A percentile compares a stretch with the other conserved stretches of the same genome.
Conservation (phyloP, 2,797 vertebrate species). For the Vipera ursinii region DNA sequence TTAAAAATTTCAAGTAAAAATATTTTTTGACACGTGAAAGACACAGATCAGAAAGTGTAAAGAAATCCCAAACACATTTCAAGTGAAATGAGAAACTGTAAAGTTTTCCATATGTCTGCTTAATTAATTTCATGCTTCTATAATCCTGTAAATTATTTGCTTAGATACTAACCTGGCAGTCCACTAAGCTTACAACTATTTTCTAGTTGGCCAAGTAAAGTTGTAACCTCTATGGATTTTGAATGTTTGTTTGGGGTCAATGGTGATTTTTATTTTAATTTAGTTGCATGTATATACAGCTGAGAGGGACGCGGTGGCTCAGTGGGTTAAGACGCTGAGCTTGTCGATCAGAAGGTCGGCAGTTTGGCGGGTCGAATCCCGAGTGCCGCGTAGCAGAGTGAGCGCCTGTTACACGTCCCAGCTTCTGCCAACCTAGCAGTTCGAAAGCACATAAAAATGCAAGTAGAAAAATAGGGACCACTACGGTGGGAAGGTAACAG, state of each 20-base stretch:
- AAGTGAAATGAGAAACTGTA: conserved; percentile 28
- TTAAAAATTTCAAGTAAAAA: conserved; percentile 33
- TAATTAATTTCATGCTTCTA: conserved; percentile 54
- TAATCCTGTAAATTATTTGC: conserved; percentile 30
- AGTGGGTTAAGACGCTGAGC: too few species aligned
- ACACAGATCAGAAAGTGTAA: conserved; percentile 44
- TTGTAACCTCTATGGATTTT: neutral
- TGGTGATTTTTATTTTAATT: neutral
- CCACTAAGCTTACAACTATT: neutral
- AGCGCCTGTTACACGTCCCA: too few species aligned
- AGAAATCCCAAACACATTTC: conserved; percentile 65
- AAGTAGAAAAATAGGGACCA: too few species aligned
- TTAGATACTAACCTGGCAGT: neutral
- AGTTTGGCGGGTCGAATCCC: too few species aligned
- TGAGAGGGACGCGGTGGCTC: too few species aligned
- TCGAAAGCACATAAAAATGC: too few species aligned
- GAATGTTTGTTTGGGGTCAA: neutral
- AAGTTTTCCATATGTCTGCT: conserved; percentile 51
- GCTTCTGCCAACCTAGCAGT: too few species aligned
- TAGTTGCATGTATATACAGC: neutral
- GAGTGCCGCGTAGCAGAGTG: too few species aligned
- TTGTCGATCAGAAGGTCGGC: too few species aligned
- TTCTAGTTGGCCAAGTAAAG: neutral
- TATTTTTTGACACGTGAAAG: conserved; percentile 45
- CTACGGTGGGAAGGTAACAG: too few species aligned